Evolutionary conservation across 2,113 vertebrate species (phyloP).

Genomic region (Jaculus jaculus): DNA sequence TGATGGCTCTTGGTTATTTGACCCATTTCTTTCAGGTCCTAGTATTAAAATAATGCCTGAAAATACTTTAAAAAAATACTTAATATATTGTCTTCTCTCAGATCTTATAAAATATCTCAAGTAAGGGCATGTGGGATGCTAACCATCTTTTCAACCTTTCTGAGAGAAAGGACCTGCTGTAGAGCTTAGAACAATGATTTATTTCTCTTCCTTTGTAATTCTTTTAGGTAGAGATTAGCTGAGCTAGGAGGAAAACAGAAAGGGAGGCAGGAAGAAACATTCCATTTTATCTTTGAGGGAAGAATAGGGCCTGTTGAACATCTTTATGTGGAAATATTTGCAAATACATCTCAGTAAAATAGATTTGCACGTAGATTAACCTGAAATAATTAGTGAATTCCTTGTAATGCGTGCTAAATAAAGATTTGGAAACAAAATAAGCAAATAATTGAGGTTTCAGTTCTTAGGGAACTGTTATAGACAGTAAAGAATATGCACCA

Average conservation of each 20-base stretch:
- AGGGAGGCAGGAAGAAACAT: background rate
- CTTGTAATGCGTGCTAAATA: background rate
- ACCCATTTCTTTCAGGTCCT: background rate
- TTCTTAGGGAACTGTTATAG: background rate
- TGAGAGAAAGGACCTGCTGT: background rate
- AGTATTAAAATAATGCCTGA: constrained; percentile 8
- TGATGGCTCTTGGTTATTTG: background rate
- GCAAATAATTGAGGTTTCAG: background rate
- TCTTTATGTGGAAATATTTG: background rate
- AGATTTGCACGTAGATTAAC: background rate
- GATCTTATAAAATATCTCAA: background rate
- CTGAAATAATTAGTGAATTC: background rate
- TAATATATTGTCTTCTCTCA: background rate
- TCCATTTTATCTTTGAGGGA: background rate
- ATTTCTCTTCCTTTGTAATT: background rate
- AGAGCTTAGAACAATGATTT: background rate
- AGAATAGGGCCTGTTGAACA: background rate
- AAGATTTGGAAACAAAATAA: background rate
- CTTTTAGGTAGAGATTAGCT: background rate
- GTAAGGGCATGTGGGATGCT: background rate
- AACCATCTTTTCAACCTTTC: background rate
- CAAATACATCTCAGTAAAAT: background rate
- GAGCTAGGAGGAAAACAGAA: background rate
- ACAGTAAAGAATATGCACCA: background rate
- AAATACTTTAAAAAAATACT: constrained; percentile 4